These are phyloP conservation scores for Megamerina dolium DNA, from an alignment of 2,888 invertebrate species.

Conservation along the genomic window DNA sequence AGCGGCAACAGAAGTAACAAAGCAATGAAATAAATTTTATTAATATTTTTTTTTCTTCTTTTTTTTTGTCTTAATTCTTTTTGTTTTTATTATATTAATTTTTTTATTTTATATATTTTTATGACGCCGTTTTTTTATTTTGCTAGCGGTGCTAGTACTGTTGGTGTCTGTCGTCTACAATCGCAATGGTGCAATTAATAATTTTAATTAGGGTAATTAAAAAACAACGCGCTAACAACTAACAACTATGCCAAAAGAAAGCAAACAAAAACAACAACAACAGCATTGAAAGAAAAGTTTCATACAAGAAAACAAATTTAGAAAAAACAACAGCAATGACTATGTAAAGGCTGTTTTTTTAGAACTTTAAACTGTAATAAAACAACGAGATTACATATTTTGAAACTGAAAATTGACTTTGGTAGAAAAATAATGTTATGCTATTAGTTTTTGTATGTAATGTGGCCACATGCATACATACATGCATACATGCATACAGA, in stretches of 20 bases:
- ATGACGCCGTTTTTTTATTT: background rate
- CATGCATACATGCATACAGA: too few relatives aligned
- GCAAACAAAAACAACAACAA: conserved; percentile 4
- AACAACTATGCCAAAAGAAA: conserved; percentile 42
- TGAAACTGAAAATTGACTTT: too few relatives aligned
- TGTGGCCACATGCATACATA: too few relatives aligned
- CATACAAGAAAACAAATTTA: background rate
- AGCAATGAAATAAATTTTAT: background rate
- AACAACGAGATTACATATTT: too few relatives aligned
- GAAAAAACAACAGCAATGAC: background rate
- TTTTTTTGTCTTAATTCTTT: background rate
- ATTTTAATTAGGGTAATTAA: conserved; percentile 49
- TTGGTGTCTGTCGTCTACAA: background rate
- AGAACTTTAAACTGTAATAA: too few relatives aligned
- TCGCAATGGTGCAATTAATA: conserved; percentile 40
- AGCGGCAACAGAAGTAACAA: conserved; percentile 1
- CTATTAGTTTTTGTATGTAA: too few relatives aligned
- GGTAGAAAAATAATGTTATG: conserved; percentile 23
- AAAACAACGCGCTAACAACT: conserved; percentile 44
- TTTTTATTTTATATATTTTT: conserved; percentile 4
- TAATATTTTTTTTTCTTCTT: background rate
- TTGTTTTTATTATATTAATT: background rate
- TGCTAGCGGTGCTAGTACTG: background rate
- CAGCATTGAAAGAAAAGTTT: too few relatives aligned
- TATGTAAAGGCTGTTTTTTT: too few relatives aligned